Evolutionary conservation across 2,888 invertebrate genomes (phyloP).

Genomic region (Cheilosia variabilis): DNA sequence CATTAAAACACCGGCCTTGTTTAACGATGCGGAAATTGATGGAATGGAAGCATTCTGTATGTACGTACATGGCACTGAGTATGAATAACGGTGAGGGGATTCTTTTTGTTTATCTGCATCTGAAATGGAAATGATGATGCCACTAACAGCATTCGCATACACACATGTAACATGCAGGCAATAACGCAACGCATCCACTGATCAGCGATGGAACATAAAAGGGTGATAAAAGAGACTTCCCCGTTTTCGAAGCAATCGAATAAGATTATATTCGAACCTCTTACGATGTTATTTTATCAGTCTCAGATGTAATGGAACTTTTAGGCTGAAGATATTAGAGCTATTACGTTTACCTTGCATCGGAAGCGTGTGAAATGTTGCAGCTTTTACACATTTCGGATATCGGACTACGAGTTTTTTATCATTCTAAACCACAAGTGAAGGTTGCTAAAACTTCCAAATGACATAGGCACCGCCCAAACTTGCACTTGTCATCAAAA

Average conservation of each 20-base stretch:
- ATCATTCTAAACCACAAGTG: neutral
- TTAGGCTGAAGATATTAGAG: neutral
- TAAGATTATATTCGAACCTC: neutral
- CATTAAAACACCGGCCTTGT: constrained; percentile 38
- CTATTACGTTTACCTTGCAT: too few relatives aligned
- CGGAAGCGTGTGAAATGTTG: too few relatives aligned
- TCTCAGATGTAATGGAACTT: neutral
- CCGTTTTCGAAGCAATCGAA: neutral
- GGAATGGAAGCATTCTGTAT: constrained; percentile 17
- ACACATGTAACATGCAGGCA: neutral
- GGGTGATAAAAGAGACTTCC: constrained; percentile 38
- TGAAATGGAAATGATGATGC: constrained; percentile 57
- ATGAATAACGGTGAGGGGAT: constrained; percentile 16
- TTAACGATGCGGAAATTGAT: constrained; percentile 65
- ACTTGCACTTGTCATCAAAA: neutral
- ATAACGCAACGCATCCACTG: neutral
- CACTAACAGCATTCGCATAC: constrained; percentile 54
- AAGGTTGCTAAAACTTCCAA: neutral
- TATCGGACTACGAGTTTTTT: too few relatives aligned
- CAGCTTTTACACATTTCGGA: too few relatives aligned
- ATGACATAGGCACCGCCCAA: neutral
- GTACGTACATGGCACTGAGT: neutral
- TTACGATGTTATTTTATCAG: neutral
- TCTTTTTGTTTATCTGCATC: constrained; percentile 32
- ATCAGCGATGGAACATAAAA: neutral